Conservation (phyloP, 2,888 invertebrate genomes). For the Drosophila mimetica region DNA sequence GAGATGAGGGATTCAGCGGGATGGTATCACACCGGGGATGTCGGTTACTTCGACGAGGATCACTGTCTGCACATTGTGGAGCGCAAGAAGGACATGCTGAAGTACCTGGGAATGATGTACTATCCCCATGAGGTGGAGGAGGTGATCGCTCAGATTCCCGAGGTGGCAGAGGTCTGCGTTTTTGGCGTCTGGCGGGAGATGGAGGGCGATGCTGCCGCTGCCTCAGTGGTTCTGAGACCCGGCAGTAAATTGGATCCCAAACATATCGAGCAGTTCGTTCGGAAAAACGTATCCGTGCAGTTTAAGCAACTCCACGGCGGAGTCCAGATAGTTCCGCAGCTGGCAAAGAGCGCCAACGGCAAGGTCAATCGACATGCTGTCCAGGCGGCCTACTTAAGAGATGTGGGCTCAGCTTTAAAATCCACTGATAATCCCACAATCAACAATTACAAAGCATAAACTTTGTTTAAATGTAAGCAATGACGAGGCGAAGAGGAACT, state of each 20-base stretch:
- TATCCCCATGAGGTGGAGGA: constrained; percentile 82
- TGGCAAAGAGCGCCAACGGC: constrained; percentile 75
- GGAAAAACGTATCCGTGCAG: constrained; percentile 43
- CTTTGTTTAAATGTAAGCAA: background rate
- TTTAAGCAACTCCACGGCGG: constrained; percentile 76
- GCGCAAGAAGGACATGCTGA: constrained; percentile 80
- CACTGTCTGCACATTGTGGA: constrained; percentile 78
- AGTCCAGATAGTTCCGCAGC: constrained; percentile 63
- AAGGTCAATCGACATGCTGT: constrained; percentile 70
- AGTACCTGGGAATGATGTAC: constrained; percentile 78
- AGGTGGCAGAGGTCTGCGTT: constrained; percentile 79
- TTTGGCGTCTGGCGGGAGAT: constrained; percentile 79
- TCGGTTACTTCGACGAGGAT: constrained; percentile 82
- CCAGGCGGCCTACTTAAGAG: constrained; percentile 48
- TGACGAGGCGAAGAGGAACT: too few relatives aligned
- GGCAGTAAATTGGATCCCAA: constrained; percentile 56
- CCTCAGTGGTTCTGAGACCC: constrained; percentile 67
- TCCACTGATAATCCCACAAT: background rate
- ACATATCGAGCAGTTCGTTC: constrained; percentile 52
- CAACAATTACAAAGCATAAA: background rate
- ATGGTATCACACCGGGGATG: constrained; percentile 83
- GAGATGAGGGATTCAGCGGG: constrained; percentile 75
- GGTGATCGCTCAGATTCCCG: constrained; percentile 74
- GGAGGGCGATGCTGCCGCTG: constrained; percentile 82
- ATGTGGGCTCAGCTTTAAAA: background rate